Evolutionary conservation across 2,888 invertebrate genomes (phyloP), one percentile per base, ranked within the genome.

Genomic region (Subacronicta megacephala): DNA sequence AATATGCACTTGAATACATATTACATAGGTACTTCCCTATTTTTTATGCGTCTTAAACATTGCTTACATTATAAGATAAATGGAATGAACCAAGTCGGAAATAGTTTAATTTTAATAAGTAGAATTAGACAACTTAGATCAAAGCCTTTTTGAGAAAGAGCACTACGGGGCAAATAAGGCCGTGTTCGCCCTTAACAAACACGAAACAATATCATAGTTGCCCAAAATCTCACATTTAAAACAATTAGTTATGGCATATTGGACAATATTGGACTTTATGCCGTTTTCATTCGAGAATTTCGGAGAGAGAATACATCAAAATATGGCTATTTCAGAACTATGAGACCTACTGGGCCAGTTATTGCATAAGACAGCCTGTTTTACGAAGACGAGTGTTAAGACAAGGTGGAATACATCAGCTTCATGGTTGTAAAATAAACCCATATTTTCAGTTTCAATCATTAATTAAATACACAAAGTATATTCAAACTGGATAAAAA

Each of bases 181-280:
- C 66, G 49, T 18, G 33, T 26, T 71, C 66, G 9, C 66, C 66
- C 72, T 31, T 23, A 47, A 57, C 49, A 71, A 52, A 49, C 46
- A 42, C n/a, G n/a, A 46, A 57, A 38, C 31, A 40, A 70, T 43
- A 33, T 35, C 42, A 37, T 58, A 65, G 66, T 66, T 58, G 52
- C 59, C 52, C 35, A 26, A 41, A 51, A 65, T 52, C 58, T 51
- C 57, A 64, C 46, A 37, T 47, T 31, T 13, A 31, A 23, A 41
- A 49, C 37, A 43, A 68, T 52, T 10, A 4, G 18, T 37, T 18
- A 26, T 5, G 41, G 15, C 41, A 29, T 15, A 29, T 7, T 10
- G 26, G 26, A 10, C 13, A 26, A 29, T 9, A 13, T n/a, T 26
- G 15, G 41, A 26, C 41, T 18, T 2, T 38, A 18, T 12, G 38